Evolutionary conservation across 2,113 vertebrate genomes (phyloP).

Genomic region (Thunnus thynnus): DNA sequence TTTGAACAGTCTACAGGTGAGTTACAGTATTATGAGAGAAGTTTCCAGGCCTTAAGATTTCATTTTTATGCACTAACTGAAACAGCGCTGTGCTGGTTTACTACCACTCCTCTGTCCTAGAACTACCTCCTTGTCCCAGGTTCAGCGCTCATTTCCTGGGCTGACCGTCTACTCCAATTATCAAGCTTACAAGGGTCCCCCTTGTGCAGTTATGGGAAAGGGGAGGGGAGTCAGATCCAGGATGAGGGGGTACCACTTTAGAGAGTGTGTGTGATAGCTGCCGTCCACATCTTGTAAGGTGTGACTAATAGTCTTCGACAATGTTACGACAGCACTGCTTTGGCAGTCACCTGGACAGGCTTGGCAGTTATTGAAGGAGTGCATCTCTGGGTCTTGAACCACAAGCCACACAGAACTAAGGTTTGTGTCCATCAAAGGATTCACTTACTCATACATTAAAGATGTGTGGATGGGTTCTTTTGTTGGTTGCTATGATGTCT

Average conservation of each 20-base stretch:
- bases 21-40: background rate
- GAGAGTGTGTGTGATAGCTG: conserved; percentile 70
- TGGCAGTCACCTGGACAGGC: conserved; percentile 81
- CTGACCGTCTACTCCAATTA: conserved; percentile 89
- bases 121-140: conserved; percentile 58
- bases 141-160: conserved; percentile 94
- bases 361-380: conserved; percentile 87
- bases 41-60: background rate
- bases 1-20: background rate
- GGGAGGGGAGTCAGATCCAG: conserved; percentile 77
- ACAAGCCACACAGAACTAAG: conserved; percentile 4
- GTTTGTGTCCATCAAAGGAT: background rate
- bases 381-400: conserved; percentile 31
- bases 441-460: background rate
- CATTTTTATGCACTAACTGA: conserved; percentile 18
- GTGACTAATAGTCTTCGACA: conserved; percentile 91
- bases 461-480: background rate
- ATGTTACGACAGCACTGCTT: conserved; percentile 85
- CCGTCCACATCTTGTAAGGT: conserved; percentile 85
- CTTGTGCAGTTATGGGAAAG: conserved; percentile 71
- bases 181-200: conserved; percentile 94
- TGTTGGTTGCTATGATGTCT: background rate
- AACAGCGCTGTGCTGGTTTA: conserved; percentile 7
- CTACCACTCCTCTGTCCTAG: conserved; percentile 42
- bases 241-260: conserved; percentile 74